Percentiles rank a stretch among this genome's conserved stretches.
phyloP scores from a whole-genome alignment of 2,113 vertebrate genomes.

The Oreotrochilus melanogaster region DNA sequence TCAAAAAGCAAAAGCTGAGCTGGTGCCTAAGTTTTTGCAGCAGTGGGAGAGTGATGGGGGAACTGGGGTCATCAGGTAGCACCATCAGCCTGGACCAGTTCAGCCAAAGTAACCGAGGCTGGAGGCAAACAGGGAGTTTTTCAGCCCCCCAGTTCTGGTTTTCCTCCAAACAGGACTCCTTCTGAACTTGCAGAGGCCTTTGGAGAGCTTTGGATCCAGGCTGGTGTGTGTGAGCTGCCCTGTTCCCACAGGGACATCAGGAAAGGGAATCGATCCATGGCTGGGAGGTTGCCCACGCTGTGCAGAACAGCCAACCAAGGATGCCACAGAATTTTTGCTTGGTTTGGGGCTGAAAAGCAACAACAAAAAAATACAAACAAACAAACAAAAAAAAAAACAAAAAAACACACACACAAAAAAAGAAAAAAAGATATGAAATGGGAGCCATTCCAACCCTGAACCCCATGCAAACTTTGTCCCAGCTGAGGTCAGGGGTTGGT shows the following conservation, averaged over 20 bases:
- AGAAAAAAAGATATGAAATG: neutral
- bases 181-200: neutral
- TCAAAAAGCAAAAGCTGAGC: neutral
- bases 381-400: neutral
- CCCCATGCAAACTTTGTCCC: neutral
- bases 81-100: neutral
- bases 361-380: neutral
- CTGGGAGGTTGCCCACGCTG: neutral
- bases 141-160: neutral
- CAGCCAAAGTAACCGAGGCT: neutral
- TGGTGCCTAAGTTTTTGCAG: neutral
- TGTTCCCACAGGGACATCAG: neutral
- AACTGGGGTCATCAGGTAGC: neutral
- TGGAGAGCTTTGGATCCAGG: neutral
- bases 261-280: neutral
- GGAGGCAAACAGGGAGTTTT: neutral
- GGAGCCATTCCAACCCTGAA: neutral
- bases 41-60: neutral
- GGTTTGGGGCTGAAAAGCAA: neutral
- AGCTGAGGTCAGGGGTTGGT: neutral
- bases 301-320: neutral
- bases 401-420: neutral
- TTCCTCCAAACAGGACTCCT: neutral
- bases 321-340: neutral
- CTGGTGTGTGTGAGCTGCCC: rapidly evolving